Conservation (phyloP, 2,797 vertebrate genomes). For the Cuculus canorus region DNA sequence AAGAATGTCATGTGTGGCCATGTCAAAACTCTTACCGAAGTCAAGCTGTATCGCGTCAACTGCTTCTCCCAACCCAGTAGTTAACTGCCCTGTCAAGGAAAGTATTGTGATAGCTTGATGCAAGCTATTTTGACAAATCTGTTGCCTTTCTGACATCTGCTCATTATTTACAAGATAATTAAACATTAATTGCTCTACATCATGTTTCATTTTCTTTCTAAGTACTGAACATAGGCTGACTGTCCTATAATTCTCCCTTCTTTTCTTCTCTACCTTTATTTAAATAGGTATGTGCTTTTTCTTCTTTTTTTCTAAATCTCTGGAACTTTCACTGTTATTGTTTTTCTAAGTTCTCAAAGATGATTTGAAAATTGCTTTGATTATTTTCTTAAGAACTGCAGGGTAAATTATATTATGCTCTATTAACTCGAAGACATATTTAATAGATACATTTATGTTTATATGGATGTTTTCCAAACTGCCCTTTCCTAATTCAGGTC, state of each 20-base stretch:
- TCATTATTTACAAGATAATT: constrained; percentile 9
- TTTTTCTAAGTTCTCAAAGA: not conserved
- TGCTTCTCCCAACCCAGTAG: not conserved
- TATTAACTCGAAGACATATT: not conserved
- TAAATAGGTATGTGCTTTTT: not conserved
- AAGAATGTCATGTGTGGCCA: not conserved
- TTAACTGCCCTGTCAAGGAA: not conserved
- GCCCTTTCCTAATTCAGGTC: not conserved
- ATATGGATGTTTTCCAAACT: not conserved
- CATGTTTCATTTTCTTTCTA: not conserved
- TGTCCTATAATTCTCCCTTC: not conserved
- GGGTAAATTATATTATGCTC: not conserved
- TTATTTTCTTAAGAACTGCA: not conserved
- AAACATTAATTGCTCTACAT: not conserved
- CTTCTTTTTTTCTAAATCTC: not conserved
- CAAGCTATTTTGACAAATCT: not conserved
- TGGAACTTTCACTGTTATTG: not conserved
- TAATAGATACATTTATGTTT: not conserved
- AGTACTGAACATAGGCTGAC: not conserved
- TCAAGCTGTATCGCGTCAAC: not conserved
- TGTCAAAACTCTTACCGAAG: not conserved
- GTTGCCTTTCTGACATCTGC: not conserved
- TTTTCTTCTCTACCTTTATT: not conserved
- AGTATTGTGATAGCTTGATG: not conserved
- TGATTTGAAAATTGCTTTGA: not conserved